These are phyloP conservation scores for Andrena bicolor DNA, from an alignment of 2,888 invertebrate species.

Conservation along the genomic window DNA sequence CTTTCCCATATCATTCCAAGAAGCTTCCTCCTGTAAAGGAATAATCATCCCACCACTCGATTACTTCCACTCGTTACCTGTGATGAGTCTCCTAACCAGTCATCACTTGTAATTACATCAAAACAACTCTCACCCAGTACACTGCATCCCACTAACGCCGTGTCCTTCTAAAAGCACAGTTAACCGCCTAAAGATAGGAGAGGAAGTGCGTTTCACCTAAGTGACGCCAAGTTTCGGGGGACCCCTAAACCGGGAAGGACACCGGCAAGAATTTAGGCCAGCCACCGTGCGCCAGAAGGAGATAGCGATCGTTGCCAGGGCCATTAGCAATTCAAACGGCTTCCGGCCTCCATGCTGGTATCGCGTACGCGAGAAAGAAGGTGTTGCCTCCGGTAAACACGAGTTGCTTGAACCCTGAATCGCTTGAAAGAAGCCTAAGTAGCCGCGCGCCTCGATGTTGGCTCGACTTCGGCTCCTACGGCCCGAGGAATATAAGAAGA, in stretches of 20 bases:
- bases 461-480: constrained; percentile 40
- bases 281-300: constrained; percentile 66
- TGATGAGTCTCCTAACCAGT: too few species aligned
- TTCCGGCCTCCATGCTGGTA: constrained; percentile 77
- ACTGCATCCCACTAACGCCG: neutral
- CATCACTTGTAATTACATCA: too few species aligned
- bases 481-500: constrained; percentile 25
- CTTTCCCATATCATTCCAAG: too few species aligned
- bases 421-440: constrained; percentile 63
- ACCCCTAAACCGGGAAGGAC: constrained; percentile 34
- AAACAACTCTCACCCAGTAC: too few species aligned
- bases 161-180: too few species aligned
- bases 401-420: constrained; percentile 80
- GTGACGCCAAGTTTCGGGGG: neutral
- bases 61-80: too few species aligned
- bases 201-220: constrained; percentile 13
- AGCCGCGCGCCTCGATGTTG: constrained; percentile 39
- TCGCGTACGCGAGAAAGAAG: constrained; percentile 55
- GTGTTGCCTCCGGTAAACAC: constrained; percentile 75
- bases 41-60: too few species aligned
- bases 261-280: constrained; percentile 77
- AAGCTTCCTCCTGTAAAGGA: too few species aligned
- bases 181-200: neutral
- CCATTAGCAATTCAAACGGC: constrained; percentile 83
- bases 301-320: constrained; percentile 75